Evolutionary conservation across 2,797 vertebrate genomes (phyloP).

Genomic region (Sus cebifrons): DNA sequence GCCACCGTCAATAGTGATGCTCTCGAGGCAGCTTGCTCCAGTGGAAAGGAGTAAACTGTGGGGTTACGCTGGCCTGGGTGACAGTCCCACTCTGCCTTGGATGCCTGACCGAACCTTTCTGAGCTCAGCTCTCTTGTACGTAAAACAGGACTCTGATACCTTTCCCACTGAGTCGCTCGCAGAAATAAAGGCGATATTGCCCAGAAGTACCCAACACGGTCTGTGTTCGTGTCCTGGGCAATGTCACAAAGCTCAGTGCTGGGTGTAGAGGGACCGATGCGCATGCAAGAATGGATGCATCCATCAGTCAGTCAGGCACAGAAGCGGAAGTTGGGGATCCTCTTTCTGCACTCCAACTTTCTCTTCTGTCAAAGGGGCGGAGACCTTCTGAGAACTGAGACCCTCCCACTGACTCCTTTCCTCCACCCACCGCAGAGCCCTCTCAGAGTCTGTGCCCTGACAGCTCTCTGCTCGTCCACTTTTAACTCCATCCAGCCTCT

Average conservation of each 20-base stretch:
- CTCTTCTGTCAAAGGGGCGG: neutral
- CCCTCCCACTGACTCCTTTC: neutral
- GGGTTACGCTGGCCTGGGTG: neutral
- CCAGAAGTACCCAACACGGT: no score
- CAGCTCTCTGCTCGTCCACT: neutral
- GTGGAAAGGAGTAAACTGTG: neutral
- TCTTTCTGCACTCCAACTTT: neutral
- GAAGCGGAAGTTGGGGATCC: neutral
- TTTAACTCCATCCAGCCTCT: neutral
- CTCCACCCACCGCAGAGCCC: neutral
- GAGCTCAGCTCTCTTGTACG: neutral
- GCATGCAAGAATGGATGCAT: neutral
- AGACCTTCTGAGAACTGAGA: neutral
- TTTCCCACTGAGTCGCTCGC: neutral
- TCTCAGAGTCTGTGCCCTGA: neutral
- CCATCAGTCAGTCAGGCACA: neutral
- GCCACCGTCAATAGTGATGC: neutral
- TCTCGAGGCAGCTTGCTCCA: rapidly evolving
- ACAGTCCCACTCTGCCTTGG: neutral
- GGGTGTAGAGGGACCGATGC: neutral
- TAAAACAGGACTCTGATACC: neutral
- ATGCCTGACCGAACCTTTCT: neutral
- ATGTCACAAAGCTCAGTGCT: neutral
- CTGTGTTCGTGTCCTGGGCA: neutral
- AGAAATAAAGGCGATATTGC: neutral